Evolutionary conservation across 2,888 invertebrate species (phyloP), one percentile per base, ranked within the genome.

Genomic region (Harmothoe impar): DNA sequence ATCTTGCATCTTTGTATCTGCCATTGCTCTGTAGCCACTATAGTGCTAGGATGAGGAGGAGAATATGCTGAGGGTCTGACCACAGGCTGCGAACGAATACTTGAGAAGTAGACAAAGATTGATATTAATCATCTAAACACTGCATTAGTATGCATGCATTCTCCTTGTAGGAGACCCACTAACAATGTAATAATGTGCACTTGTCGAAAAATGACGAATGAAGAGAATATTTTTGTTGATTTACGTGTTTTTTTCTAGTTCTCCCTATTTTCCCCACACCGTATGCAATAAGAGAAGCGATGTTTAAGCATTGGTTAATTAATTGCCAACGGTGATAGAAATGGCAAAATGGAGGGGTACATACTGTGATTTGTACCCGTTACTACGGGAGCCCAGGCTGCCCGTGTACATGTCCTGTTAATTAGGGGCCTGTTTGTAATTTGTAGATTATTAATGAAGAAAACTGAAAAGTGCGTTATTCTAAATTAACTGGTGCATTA

Each of bases 401-500:
- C 56, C 86, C 86, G 29, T 43, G 3, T 3, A 72, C 72, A 72
- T 81, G 43, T 84, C 51, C 17, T 86, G 0, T 86, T 86, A 86
- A n/a, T 84, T 31, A 29, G 52, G 33, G 10, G 54, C 29, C 1
- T 86, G 86, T 54, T 86, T 86, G 54, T 86, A 86, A 86, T 86
- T 43, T 52, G 86, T 86, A 86, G 86, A 86, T 86, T 86, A 54
- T 86, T 54, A 25, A 86, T 86, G 15, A 56, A 54, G 0, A 0
- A 54, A 86, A 43, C 43, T 43, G 43, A 43, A 52, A 86, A 31
- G 54, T 81, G 43, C 81, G 25, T 81, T 81, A 81, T n/a, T 20
- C 86, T 86, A 86, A 86, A 86, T 86, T 86, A 29, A 86, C 86
- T 84, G 84, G 54, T 86, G 54, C 86, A 56, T 86, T 86, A 86